These are phyloP conservation scores for Dicyrtomina minuta DNA, from an alignment of 2,888 invertebrate genomes.

Conservation along the genomic window DNA sequence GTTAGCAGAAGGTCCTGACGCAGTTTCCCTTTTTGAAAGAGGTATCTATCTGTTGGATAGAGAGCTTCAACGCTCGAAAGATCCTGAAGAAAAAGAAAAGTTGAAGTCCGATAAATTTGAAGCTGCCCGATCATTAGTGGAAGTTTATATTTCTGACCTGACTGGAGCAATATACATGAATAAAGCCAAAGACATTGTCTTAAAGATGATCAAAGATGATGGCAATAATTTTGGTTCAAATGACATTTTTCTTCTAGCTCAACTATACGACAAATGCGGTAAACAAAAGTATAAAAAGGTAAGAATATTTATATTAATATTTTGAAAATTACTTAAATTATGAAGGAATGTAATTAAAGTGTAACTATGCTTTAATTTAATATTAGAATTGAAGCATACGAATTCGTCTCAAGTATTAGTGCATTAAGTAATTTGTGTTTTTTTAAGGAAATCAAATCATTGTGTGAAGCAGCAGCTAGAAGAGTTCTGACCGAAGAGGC, in stretches of 20 bases:
- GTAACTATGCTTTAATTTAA: no score
- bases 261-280: slow-evolving; percentile 25
- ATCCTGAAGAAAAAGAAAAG: slow-evolving; percentile 6
- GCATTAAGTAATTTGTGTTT: background rate
- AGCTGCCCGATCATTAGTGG: slow-evolving; percentile 18
- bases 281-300: slow-evolving; percentile 20
- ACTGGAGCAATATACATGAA: slow-evolving; percentile 1
- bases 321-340: background rate
- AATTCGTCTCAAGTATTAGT: no score
- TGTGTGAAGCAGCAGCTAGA: slow-evolving; percentile 18
- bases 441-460: slow-evolving; percentile 22
- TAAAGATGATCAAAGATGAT: slow-evolving; percentile 13
- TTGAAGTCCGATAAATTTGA: slow-evolving; percentile 25
- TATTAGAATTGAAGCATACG: no score
- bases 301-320: slow-evolving; percentile 1
- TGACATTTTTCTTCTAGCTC: slow-evolving; percentile 27
- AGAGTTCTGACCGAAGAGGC: slow-evolving; percentile 11
- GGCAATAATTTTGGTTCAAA: slow-evolving; percentile 3
- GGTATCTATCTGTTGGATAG: slow-evolving; percentile 18
- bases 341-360: no score
- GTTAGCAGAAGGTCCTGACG: slow-evolving; percentile 5
- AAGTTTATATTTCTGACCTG: slow-evolving; percentile 20
- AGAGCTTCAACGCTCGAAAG: background rate
- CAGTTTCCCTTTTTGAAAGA: slow-evolving; percentile 13
- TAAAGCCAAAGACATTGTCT: slow-evolving; percentile 24